These are phyloP conservation scores for Meiosimyza platycephala DNA, from an alignment of 2,888 invertebrate genomes.

Conservation along the genomic window DNA sequence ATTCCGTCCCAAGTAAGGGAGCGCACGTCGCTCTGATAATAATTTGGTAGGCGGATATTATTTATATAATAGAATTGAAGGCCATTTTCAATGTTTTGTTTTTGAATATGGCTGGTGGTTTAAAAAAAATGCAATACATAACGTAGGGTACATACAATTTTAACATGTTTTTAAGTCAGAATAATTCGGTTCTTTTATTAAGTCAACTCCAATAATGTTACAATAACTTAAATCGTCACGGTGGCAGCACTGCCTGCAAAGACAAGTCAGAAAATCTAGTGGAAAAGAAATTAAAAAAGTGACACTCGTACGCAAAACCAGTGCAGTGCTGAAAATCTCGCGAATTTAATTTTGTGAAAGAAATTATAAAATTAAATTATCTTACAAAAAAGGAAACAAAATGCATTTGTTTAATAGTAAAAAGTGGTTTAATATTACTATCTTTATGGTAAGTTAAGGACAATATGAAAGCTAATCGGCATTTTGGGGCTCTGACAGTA, in stretches of 20 bases:
- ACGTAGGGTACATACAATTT: no score
- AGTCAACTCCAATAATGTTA: not conserved
- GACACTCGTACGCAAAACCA: constrained; percentile 14
- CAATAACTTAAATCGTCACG: not conserved
- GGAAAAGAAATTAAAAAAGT: constrained; percentile 3
- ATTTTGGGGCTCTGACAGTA: no score
- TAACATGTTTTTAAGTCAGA: no score
- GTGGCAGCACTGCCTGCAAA: not conserved
- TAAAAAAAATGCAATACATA: no score
- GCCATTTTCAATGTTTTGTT: no score
- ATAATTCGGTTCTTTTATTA: no score
- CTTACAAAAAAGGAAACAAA: constrained; percentile 43
- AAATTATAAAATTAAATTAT: constrained; percentile 43
- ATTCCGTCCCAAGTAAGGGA: no score
- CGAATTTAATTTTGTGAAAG: constrained; percentile 27
- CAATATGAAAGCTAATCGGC: no score
- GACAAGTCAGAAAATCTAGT: constrained; percentile 4
- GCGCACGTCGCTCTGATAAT: no score
- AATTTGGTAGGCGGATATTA: no score
- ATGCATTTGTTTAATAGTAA: constrained; percentile 56
- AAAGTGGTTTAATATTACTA: constrained; percentile 51
- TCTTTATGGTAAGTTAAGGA: constrained; percentile 55
- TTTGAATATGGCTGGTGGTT: no score
- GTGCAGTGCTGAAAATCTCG: constrained; percentile 13
- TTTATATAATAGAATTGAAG: no score